A percentile compares a stretch with the other conserved stretches of the same genome.
These are phyloP conservation scores for Lasioglossum lativentre DNA, from an alignment of 2,888 invertebrate genomes.

Conservation along the genomic window DNA sequence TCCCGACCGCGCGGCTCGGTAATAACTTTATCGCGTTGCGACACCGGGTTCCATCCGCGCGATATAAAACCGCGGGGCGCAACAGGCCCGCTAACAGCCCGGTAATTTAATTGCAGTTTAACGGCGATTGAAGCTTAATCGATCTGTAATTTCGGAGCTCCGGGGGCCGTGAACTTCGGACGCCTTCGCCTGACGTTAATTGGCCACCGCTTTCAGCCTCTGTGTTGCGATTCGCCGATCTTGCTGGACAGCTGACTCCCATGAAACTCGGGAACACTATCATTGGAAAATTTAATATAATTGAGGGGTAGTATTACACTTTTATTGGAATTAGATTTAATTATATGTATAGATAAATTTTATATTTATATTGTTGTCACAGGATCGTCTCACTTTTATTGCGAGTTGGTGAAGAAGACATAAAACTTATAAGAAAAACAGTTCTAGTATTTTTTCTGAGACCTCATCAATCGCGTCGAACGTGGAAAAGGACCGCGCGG, in stretches of 20 bases:
- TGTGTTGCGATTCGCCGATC: background rate
- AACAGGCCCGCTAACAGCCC: background rate
- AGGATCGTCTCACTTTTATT: background rate
- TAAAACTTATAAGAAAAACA: no score
- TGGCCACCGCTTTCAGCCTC: background rate
- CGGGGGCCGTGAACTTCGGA: background rate
- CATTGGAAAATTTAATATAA: no score
- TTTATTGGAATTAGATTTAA: no score
- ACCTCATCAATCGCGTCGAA: no score
- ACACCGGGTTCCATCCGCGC: background rate
- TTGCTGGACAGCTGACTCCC: background rate
- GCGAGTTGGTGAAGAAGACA: no score
- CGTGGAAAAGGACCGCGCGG: no score
- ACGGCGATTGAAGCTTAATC: background rate
- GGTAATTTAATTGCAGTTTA: constrained; percentile 6
- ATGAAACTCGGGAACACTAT: no score
- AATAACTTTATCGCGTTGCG: constrained; percentile 38
- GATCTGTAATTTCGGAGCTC: background rate
- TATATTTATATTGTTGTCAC: no score
- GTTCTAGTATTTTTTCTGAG: no score
- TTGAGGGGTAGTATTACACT: no score
- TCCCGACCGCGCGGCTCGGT: constrained; percentile 18
- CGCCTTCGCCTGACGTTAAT: background rate
- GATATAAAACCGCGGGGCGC: constrained; percentile 5
- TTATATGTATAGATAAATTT: no score